These are phyloP conservation scores for Leptopilina clavipes DNA, from an alignment of 1,140 invertebrate species.

Conservation along the genomic window DNA sequence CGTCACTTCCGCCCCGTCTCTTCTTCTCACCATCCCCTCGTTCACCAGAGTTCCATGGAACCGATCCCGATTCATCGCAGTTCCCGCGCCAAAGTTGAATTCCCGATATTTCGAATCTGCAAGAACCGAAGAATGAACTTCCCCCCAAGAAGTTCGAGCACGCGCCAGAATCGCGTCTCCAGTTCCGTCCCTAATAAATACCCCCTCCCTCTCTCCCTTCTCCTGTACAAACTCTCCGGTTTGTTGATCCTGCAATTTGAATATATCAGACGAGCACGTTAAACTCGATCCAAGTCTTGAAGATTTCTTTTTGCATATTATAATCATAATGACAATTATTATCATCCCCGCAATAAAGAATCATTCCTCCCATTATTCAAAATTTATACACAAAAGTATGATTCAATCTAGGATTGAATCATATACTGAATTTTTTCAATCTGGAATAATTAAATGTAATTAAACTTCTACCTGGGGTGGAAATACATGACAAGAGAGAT, in stretches of 20 bases:
- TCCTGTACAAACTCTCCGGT: constrained; percentile 62
- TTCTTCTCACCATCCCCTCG: constrained; percentile 49
- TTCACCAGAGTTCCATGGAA: constrained; percentile 54
- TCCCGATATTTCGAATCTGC: constrained; percentile 39
- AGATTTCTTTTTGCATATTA: constrained; percentile 20
- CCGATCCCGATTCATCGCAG: constrained; percentile 51
- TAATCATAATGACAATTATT: no score
- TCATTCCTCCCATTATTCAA: background rate
- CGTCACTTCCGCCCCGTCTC: constrained; percentile 71
- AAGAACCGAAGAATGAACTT: constrained; percentile 40
- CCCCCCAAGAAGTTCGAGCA: constrained; percentile 50
- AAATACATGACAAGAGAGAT: no score
- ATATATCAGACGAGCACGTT: constrained; percentile 57
- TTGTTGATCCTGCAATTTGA: constrained; percentile 66
- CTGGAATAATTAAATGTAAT: no score
- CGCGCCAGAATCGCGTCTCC: constrained; percentile 61
- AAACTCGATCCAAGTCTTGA: constrained; percentile 27
- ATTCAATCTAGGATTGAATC: no score
- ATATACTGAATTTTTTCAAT: no score
- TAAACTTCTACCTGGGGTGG: no score
- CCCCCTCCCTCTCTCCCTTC: constrained; percentile 63
- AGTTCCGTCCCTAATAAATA: constrained; percentile 63
- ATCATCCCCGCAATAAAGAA: constrained; percentile 8
- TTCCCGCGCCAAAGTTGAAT: constrained; percentile 52
- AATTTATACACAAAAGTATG: no score